phyloP scores from a whole-genome alignment of 2,113 vertebrate genomes.

The Scalopus aquaticus region DNA sequence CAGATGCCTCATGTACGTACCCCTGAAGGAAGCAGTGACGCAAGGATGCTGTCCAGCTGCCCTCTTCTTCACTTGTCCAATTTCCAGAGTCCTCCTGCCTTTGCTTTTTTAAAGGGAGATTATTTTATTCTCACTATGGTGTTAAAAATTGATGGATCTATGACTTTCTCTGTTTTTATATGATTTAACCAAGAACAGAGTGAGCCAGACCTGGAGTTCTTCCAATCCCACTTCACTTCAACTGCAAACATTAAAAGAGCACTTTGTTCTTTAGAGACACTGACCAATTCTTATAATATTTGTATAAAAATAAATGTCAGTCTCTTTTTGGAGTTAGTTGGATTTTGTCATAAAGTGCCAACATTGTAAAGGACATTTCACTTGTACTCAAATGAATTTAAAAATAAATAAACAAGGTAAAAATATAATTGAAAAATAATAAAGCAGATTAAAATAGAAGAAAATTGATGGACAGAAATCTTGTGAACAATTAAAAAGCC shows the following conservation, averaged over 20 bases:
- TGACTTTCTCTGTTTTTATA: too few relatives aligned
- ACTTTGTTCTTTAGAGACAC: not conserved
- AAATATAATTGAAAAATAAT: slow-evolving; percentile 29
- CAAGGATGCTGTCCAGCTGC: too few relatives aligned
- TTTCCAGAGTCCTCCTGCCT: too few relatives aligned
- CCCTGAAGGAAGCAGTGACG: too few relatives aligned
- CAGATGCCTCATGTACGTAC: too few relatives aligned
- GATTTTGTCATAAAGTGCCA: slow-evolving; percentile 16
- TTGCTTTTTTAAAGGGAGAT: not conserved
- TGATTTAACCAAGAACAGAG: too few relatives aligned
- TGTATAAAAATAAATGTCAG: not conserved
- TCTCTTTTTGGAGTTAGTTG: slow-evolving; percentile 4
- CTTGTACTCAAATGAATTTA: not conserved
- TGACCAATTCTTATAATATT: not conserved
- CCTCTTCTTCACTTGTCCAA: too few relatives aligned
- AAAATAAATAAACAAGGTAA: slow-evolving; percentile 10
- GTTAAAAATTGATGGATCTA: not conserved
- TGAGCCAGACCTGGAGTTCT: too few relatives aligned
- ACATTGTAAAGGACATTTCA: not conserved
- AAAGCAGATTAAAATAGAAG: not conserved
- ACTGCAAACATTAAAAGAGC: not conserved
- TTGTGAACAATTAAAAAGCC: not conserved
- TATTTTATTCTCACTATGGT: not conserved
- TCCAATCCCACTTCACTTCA: too few relatives aligned
- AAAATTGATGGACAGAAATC: not conserved